These are phyloP conservation scores for Chelidonichthys spinosus DNA, from an alignment of 2,797 vertebrate species.

Conservation along the genomic window DNA sequence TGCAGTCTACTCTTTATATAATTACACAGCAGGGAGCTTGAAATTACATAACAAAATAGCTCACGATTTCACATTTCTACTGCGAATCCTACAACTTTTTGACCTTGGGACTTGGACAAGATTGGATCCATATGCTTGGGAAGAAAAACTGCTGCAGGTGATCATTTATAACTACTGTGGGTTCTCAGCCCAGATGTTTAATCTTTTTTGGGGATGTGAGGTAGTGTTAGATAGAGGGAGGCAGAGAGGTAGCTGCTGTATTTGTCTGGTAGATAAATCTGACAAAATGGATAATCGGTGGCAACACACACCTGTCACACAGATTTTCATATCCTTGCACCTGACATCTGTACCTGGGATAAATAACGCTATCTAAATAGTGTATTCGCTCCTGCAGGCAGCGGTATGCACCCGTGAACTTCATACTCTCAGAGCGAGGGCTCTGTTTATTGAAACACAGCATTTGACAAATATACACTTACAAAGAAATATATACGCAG, in stretches of 20 bases:
- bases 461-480: slow-evolving; percentile 21
- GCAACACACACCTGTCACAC: slow-evolving; percentile 29
- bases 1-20: neutral
- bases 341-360: slow-evolving; percentile 28
- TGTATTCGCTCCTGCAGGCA: slow-evolving; percentile 5
- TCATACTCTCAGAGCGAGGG: neutral
- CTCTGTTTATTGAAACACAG: slow-evolving; percentile 27
- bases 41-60: slow-evolving; percentile 5
- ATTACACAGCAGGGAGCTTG: slow-evolving; percentile 19
- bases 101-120: slow-evolving; percentile 23
- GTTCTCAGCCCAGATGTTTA: slow-evolving; percentile 19
- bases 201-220: neutral
- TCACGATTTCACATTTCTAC: slow-evolving; percentile 17
- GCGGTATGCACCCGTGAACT: slow-evolving; percentile 12
- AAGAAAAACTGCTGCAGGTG: slow-evolving; percentile 12
- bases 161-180: neutral
- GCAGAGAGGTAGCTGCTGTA: slow-evolving; percentile 4
- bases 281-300: slow-evolving; percentile 27
- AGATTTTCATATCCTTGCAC: slow-evolving; percentile 6
- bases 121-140: slow-evolving; percentile 23
- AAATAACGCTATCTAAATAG: slow-evolving; percentile 5
- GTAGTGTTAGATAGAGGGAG: neutral
- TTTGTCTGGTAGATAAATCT: slow-evolving; percentile 39
- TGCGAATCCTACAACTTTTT: slow-evolving; percentile 27
- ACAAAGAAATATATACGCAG: slow-evolving; percentile 9